Evolutionary conservation across 2,113 vertebrate genomes (phyloP).

Genomic region (Grallaria varia): DNA sequence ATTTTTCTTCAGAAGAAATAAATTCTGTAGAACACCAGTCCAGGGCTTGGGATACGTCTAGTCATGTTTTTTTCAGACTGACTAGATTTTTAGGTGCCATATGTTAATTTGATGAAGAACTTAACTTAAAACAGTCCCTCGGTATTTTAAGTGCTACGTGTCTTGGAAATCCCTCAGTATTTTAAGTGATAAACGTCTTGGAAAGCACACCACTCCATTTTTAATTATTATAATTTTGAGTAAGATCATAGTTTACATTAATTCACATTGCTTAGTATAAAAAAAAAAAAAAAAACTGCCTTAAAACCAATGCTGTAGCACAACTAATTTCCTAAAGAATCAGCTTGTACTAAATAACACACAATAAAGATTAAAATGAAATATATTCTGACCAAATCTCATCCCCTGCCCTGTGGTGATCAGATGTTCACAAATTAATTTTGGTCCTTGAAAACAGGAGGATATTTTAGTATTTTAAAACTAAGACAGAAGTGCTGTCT

Average conservation of each 20-base stretch:
- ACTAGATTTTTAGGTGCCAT: neutral
- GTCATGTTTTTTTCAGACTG: neutral
- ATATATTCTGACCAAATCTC: neutral
- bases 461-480: neutral
- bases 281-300: neutral
- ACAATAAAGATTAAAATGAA: neutral
- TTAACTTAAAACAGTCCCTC: neutral
- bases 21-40: neutral
- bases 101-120: neutral
- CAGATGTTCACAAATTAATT: neutral
- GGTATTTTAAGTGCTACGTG: too few species aligned
- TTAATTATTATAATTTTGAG: neutral
- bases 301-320: neutral
- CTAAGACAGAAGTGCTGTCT: neutral
- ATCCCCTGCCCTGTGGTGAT: neutral
- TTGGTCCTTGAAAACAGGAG: neutral
- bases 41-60: neutral
- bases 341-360: neutral
- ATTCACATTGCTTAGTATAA: neutral
- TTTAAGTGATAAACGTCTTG: neutral
- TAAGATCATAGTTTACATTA: neutral
- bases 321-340: neutral
- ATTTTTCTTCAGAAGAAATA: neutral
- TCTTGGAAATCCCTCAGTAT: neutral
- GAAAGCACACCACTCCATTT: neutral